Conservation (phyloP, 2,888 invertebrate species). For the Gari tellinella region DNA sequence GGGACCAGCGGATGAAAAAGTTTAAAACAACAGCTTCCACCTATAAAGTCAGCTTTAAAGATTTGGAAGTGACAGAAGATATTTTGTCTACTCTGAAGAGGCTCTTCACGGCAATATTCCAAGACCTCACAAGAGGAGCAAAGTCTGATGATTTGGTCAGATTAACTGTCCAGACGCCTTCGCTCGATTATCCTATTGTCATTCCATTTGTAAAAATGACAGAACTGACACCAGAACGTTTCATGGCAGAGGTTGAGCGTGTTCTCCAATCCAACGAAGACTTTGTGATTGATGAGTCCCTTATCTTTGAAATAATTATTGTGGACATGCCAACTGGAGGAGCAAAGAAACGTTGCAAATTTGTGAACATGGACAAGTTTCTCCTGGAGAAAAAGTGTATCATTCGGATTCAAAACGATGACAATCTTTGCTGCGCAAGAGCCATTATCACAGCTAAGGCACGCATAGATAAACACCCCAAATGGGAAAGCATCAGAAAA, state of each 20-base stretch:
- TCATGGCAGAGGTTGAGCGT: constrained; percentile 27
- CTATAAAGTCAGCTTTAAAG: constrained; percentile 26
- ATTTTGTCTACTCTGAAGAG: constrained; percentile 11
- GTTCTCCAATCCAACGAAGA: constrained; percentile 30
- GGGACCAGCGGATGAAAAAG: constrained; percentile 25
- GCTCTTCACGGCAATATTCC: constrained; percentile 24
- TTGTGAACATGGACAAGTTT: constrained; percentile 33
- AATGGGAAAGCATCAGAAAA: constrained; percentile 29
- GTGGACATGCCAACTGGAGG: constrained; percentile 37
- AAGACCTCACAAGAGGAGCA: constrained; percentile 24
- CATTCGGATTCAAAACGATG: constrained; percentile 36
- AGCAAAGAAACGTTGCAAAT: constrained; percentile 24
- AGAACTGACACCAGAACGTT: constrained; percentile 16
- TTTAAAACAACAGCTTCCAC: constrained; percentile 26
- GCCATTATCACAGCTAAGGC: constrained; percentile 37
- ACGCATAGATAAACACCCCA: constrained; percentile 24
- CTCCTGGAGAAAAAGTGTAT: constrained; percentile 34
- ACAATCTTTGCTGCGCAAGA: constrained; percentile 40
- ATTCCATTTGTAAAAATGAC: constrained; percentile 12
- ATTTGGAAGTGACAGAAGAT: constrained; percentile 32
- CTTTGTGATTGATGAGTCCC: constrained; percentile 24
- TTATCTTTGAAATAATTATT: constrained; percentile 34
- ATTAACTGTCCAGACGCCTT: constrained; percentile 27
- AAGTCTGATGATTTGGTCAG: constrained; percentile 30
- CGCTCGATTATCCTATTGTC: constrained; percentile 37